Conservation (phyloP, 2,113 vertebrate species). For the Choloepus hoffmanni region DNA sequence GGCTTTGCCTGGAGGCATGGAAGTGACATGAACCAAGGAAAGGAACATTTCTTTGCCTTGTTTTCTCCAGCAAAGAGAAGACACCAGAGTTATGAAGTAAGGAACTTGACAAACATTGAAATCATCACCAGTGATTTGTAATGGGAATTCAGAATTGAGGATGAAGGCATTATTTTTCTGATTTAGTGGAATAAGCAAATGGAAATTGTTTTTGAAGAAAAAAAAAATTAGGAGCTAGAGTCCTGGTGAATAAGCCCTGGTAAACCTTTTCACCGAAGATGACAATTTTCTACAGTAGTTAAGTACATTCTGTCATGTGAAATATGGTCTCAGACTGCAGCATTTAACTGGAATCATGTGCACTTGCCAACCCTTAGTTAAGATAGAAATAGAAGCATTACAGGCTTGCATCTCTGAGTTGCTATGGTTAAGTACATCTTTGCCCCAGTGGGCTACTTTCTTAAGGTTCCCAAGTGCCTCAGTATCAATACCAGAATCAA, state of each 20-base stretch:
- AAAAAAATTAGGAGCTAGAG: background rate
- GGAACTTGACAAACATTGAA: background rate
- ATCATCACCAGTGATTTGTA: background rate
- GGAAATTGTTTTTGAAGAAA: background rate
- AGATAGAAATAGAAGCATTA: background rate
- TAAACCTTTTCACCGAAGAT: background rate
- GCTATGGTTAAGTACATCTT: constrained; percentile 28
- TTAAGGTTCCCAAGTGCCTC: background rate
- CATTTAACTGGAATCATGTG: background rate
- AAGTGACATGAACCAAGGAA: background rate
- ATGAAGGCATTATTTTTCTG: background rate
- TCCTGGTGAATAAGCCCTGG: background rate
- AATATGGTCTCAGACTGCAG: background rate
- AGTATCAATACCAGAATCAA: background rate
- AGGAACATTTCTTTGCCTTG: background rate
- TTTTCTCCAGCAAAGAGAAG: background rate
- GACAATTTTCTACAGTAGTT: background rate
- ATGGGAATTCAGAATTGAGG: background rate
- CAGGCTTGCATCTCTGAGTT: background rate
- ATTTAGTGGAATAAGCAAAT: background rate
- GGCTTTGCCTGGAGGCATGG: background rate
- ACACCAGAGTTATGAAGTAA: background rate
- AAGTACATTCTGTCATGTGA: background rate
- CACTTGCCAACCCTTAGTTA: background rate
- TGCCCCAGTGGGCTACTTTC: background rate